Conservation (phyloP, 1,140 invertebrate species). For the Hylaeus anthracinus region DNA sequence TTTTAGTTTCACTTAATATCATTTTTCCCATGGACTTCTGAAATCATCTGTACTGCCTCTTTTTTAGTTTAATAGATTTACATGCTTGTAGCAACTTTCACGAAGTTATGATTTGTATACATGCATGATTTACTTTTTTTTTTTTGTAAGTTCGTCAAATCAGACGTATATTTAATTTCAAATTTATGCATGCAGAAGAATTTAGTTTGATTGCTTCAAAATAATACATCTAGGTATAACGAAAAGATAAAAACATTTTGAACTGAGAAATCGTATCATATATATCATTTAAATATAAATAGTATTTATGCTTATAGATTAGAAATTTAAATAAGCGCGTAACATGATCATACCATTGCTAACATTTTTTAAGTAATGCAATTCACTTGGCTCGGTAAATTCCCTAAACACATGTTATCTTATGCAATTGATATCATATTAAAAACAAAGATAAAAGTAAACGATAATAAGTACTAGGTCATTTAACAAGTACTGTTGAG, state of each 20-base stretch:
- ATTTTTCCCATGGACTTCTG: conserved; percentile 18
- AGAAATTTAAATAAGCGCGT: background rate
- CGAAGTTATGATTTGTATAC: background rate
- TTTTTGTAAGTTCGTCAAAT: background rate
- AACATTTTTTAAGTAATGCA: conserved; percentile 38
- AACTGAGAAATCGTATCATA: background rate
- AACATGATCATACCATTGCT: background rate
- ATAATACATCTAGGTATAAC: background rate
- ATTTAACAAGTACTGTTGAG: background rate
- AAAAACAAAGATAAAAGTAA: background rate
- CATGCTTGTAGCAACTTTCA: conserved; percentile 2
- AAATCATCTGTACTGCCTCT: conserved; percentile 1
- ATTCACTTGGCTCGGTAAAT: conserved; percentile 56
- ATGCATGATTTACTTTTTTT: background rate
- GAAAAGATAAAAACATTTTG: background rate
- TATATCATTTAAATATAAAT: conserved; percentile 1
- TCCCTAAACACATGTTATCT: conserved; percentile 23
- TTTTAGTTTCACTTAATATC: background rate
- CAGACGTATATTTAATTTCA: background rate
- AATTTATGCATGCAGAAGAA: background rate
- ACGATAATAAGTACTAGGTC: conserved; percentile 5
- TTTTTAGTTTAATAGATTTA: conserved; percentile 2
- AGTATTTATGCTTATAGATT: conserved; percentile 25
- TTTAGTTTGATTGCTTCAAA: background rate
- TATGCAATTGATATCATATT: background rate